Evolutionary conservation across 37 sponge, comb jelly and placozoan species (phyloP), one percentile per base, ranked within the genome.

Genomic region (Halisarca cf. caerulea): DNA sequence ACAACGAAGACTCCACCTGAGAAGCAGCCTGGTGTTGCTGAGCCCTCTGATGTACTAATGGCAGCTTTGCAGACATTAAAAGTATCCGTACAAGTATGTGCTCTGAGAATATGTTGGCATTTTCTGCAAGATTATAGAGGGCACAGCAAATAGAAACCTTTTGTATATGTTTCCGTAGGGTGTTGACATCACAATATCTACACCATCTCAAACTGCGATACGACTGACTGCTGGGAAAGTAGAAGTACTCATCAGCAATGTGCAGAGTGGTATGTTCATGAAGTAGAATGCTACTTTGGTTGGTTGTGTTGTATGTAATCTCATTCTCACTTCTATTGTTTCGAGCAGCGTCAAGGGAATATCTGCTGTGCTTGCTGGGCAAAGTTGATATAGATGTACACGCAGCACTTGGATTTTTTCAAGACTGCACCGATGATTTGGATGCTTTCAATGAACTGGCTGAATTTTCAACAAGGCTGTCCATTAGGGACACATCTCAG

Each of bases 371-470:
- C 25, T 57, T 93, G 42, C 44, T 34, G 38, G 93, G 93, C 18
- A 66, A 72, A 36, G 93, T 93, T 24, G 93, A 93, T 5, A 87
- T 89, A 25, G 88, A 93, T 30, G 59, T 93, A n/a, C 73, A 51
- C 64, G 43, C 87, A 32, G 90, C 87, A 28, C 74, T 93, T 27
- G 93, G 93, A 2, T 84, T 79, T 80, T 80, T 89, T 43, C 90
- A 89, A 70, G 72, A 42, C 33, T 33, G 24, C 9, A 20, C 78
- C 55, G 89, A 86, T 58, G 87, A 87, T 35, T 66, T 53, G 39
- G 93, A 92, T 83, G 87, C 86, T 27, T 81, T 93, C 66, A 83
- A 58, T 24, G 93, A 93, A 79, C 73, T 93, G 38, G 90, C 90
- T 44, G 80, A 84, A 57, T 93, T 93, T 66, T 77, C 57, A 18